These are phyloP conservation scores for Leucoraja erinaceus DNA, from an alignment of 2,113 vertebrate species.

Conservation along the genomic window DNA sequence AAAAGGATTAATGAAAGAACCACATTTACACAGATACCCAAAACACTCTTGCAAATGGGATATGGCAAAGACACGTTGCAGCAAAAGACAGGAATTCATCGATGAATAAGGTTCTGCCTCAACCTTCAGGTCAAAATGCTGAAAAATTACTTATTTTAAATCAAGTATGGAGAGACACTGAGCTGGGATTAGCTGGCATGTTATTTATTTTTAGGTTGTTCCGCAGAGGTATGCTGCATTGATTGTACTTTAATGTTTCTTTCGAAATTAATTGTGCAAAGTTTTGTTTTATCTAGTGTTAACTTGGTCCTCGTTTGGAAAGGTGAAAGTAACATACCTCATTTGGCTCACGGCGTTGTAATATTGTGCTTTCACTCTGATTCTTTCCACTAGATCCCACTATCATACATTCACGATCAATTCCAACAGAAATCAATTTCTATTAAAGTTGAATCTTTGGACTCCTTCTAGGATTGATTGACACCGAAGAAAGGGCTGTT, in stretches of 20 bases:
- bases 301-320: neutral
- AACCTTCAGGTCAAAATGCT: neutral
- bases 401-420: neutral
- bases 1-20: neutral
- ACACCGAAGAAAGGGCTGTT: neutral
- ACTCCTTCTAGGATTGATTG: neutral
- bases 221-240: neutral
- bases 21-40: neutral
- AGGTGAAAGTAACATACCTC: neutral
- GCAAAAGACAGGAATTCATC: neutral
- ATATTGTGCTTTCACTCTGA: neutral
- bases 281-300: neutral
- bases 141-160: neutral
- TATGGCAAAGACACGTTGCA: neutral
- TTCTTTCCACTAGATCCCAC: neutral
- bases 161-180: neutral
- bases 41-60: neutral
- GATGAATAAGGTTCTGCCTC: neutral
- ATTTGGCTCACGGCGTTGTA: neutral
- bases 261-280: neutral
- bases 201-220: neutral
- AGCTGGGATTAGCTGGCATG: neutral
- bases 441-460: neutral
- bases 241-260: neutral
- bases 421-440: neutral